phyloP scores from a whole-genome alignment of 1,140 invertebrate species.

The Heterodera carotae region DNA sequence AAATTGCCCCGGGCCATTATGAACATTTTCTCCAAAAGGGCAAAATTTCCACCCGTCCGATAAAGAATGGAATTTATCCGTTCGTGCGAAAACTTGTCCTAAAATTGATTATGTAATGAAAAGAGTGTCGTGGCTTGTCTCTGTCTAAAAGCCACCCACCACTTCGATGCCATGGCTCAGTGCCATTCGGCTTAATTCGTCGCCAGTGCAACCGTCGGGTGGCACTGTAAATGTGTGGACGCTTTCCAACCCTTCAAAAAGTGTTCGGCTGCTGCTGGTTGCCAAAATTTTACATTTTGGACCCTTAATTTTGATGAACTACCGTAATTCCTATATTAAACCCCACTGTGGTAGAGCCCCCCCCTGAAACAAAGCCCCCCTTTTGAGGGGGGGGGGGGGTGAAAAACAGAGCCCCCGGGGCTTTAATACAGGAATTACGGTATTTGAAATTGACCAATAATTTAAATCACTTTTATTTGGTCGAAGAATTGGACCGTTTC shows the following conservation, averaged over 20 bases:
- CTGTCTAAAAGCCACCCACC: no score
- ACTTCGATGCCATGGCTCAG: slow-evolving; percentile 7
- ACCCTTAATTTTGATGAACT: background rate
- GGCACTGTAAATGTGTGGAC: background rate
- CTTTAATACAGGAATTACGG: no score
- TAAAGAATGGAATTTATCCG: background rate
- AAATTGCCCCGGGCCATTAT: slow-evolving; percentile 13
- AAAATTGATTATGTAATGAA: background rate
- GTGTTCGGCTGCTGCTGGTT: slow-evolving; percentile 14
- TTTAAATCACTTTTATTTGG: slow-evolving; percentile 4
- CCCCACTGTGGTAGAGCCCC: no score
- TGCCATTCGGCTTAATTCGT: background rate
- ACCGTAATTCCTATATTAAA: background rate
- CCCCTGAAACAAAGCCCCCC: no score
- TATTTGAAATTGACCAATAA: no score
- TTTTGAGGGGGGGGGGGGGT: no score
- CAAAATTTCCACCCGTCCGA: slow-evolving; percentile 20
- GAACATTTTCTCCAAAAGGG: slow-evolving; percentile 23
- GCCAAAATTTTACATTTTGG: slow-evolving; percentile 26
- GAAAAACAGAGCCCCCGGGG: no score
- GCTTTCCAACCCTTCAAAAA: slow-evolving; percentile 9
- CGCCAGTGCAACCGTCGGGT: background rate
- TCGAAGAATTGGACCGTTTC: slow-evolving; percentile 23
- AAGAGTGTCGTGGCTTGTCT: background rate
- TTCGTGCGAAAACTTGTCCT: background rate